Evolutionary conservation across 2,797 vertebrate species (phyloP).

Genomic region (Chloroceryle inda): DNA sequence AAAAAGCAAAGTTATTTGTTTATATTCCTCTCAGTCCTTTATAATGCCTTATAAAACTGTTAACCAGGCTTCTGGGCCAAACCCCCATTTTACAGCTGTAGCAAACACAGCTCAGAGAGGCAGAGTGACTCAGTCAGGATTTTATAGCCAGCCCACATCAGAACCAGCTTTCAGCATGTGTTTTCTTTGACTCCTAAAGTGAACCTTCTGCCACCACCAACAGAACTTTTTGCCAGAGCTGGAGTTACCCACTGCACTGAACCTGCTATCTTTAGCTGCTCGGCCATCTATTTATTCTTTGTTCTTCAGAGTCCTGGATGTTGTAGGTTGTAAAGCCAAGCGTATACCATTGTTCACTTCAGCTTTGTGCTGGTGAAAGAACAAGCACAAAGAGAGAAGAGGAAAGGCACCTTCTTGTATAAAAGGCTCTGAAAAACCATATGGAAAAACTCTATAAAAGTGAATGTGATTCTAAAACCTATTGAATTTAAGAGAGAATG

Average conservation of each 20-base stretch:
- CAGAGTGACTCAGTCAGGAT: constrained; percentile 8
- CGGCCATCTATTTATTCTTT: background rate
- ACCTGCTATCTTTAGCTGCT: constrained; percentile 24
- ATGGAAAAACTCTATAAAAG: constrained; percentile 36
- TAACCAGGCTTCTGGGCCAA: constrained; percentile 19
- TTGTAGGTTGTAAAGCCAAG: background rate
- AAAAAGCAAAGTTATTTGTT: constrained; percentile 23
- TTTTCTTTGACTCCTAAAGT: constrained; percentile 14
- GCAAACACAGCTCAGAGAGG: background rate
- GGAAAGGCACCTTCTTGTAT: constrained; percentile 13
- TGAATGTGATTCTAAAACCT: constrained; percentile 44
- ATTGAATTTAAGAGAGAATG: constrained; percentile 49
- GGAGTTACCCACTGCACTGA: background rate
- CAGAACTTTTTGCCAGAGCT: background rate
- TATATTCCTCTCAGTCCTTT: background rate
- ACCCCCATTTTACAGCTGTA: constrained; percentile 35
- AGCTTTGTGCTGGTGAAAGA: constrained; percentile 60
- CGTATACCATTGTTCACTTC: constrained; percentile 50
- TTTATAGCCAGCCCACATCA: constrained; percentile 25
- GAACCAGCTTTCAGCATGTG: background rate
- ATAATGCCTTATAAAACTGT: constrained; percentile 12
- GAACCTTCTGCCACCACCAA: background rate
- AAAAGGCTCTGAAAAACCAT: constrained; percentile 45
- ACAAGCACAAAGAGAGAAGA: constrained; percentile 26
- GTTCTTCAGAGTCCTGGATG: constrained; percentile 18